A percentile compares a stretch with the other conserved stretches of the same genome.
Evolutionary conservation across 2,888 invertebrate species (phyloP).

Genomic region (Sinelater perroti): DNA sequence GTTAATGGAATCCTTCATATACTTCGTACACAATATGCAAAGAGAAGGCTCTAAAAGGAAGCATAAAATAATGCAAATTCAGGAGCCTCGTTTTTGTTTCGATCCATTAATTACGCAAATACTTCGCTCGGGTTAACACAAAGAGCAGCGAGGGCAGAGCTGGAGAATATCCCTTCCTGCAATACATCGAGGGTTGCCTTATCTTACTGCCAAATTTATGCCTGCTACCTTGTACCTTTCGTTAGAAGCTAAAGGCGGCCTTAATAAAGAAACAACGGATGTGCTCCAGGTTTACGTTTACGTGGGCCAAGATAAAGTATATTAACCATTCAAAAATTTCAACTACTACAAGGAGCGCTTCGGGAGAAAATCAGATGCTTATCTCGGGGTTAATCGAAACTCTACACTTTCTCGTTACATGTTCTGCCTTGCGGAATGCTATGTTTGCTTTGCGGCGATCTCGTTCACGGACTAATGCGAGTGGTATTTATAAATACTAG

Average conservation of each 20-base stretch:
- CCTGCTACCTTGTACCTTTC: conserved; percentile 16
- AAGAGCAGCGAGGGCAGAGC: conserved; percentile 18
- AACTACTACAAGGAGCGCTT: not conserved
- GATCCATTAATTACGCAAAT: conserved; percentile 4
- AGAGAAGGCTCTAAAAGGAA: too few relatives aligned
- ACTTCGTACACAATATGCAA: too few relatives aligned
- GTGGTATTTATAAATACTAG: too few relatives aligned
- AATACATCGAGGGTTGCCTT: conserved; percentile 19
- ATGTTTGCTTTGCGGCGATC: too few relatives aligned
- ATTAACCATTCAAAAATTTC: conserved; percentile 2
- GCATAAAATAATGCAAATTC: too few relatives aligned
- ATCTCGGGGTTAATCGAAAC: too few relatives aligned
- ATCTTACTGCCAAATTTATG: conserved; percentile 20
- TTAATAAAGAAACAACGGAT: conserved; percentile 21
- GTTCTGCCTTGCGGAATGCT: too few relatives aligned
- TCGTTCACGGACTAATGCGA: too few relatives aligned
- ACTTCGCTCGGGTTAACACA: conserved; percentile 5
- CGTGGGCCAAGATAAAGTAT: conserved; percentile 10
- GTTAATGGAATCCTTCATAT: too few relatives aligned
- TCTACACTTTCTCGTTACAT: too few relatives aligned
- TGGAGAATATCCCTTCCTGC: conserved; percentile 17
- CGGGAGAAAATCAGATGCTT: not conserved
- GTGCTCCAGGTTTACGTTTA: conserved; percentile 16
- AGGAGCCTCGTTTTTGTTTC: not conserved
- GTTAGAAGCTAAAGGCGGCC: conserved; percentile 8